phyloP scores from a whole-genome alignment of 2,113 vertebrate species.

The Notiomystis cincta region DNA sequence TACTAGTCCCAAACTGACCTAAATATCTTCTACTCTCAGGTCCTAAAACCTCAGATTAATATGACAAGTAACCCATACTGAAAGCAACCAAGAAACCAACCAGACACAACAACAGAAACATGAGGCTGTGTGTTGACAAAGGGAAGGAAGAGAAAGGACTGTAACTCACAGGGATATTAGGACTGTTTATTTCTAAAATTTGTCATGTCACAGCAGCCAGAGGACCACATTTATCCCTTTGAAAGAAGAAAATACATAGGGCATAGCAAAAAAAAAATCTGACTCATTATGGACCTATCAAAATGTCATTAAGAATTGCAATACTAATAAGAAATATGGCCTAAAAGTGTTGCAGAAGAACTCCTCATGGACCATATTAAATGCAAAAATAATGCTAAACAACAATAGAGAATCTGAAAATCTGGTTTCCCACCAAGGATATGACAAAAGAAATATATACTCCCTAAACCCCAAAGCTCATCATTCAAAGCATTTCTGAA shows the following conservation, averaged over 20 bases:
- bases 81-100: not conserved
- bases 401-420: constrained; percentile 5
- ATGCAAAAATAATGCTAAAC: constrained; percentile 19
- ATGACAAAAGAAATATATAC: not conserved
- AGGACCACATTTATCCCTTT: not conserved
- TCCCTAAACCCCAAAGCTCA: constrained; percentile 4
- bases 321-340: not conserved
- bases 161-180: not conserved
- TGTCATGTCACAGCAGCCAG: not conserved
- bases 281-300: constrained; percentile 12
- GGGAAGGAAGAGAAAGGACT: not conserved
- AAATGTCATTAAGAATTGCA: constrained; percentile 9
- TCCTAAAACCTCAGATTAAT: not conserved
- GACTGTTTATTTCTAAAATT: not conserved
- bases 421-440: not conserved
- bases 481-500: constrained; percentile 4
- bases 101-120: not conserved
- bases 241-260: not conserved
- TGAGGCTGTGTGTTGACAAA: not conserved
- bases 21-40: not conserved
- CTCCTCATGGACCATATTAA: constrained; percentile 14
- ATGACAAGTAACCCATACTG: not conserved
- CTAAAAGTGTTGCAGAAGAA: not conserved
- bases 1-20: not conserved
- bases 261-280: not conserved